Percentiles rank a stretch among this genome's conserved stretches.
These are phyloP conservation scores for Pelodytes ibericus DNA, from an alignment of 2,797 vertebrate species.

Conservation along the genomic window DNA sequence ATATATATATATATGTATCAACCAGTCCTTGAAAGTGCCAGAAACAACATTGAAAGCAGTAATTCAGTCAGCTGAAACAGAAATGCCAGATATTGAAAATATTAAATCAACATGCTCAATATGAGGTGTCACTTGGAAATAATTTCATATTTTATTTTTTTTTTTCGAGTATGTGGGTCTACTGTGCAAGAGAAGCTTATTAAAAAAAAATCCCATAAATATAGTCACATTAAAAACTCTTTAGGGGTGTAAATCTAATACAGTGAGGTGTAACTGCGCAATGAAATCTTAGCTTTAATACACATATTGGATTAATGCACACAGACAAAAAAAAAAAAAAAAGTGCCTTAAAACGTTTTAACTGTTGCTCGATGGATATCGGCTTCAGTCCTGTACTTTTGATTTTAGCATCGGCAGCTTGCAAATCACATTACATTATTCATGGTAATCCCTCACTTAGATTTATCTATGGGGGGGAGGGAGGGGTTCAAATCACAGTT, in stretches of 20 bases:
- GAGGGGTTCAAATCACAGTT: too few species aligned
- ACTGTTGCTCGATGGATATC: slow-evolving; percentile 14
- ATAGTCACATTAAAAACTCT: slow-evolving; percentile 25
- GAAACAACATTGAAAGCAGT: slow-evolving; percentile 50
- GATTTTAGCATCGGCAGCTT: too few species aligned
- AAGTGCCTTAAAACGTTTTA: slow-evolving; percentile 4
- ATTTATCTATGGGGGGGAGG: too few species aligned
- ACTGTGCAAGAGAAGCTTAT: slow-evolving; percentile 44
- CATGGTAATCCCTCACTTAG: too few species aligned
- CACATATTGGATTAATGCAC: slow-evolving; percentile 46
- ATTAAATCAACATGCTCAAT: slow-evolving; percentile 55
- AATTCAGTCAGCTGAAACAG: slow-evolving; percentile 55
- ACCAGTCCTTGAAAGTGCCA: slow-evolving; percentile 44
- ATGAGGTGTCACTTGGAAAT: slow-evolving; percentile 54
- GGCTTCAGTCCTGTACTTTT: not conserved
- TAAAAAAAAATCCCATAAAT: slow-evolving; percentile 45
- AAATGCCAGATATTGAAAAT: slow-evolving; percentile 56
- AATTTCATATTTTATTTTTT: slow-evolving; percentile 39
- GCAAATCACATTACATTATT: too few species aligned
- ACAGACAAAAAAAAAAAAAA: not conserved
- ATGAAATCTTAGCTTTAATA: slow-evolving; percentile 47
- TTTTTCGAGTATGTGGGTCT: slow-evolving; percentile 30
- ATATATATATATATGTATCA: slow-evolving; percentile 26
- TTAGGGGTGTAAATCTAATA: slow-evolving; percentile 50
- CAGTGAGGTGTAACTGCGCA: slow-evolving; percentile 37